Conservation (phyloP, 2,888 invertebrate genomes). For the Horisme vitalbata region DNA sequence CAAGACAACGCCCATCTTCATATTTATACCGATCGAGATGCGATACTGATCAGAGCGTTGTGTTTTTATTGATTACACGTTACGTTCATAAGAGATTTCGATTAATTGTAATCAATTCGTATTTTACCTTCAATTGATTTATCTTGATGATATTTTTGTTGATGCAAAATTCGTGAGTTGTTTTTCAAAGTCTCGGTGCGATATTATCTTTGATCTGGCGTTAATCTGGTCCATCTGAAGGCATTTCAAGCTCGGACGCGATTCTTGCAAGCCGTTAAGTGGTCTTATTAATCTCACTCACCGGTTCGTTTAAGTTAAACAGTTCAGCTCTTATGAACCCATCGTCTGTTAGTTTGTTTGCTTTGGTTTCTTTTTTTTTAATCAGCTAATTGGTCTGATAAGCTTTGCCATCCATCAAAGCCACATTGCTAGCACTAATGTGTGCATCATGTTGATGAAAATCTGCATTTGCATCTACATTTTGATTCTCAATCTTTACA, state of each 20-base stretch:
- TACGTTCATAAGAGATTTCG: constrained; percentile 45
- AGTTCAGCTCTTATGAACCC: constrained; percentile 42
- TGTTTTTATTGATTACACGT: constrained; percentile 44
- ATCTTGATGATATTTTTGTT: constrained; percentile 33
- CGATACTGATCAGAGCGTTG: constrained; percentile 35
- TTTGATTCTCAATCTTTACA: not conserved
- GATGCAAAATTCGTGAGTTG: constrained; percentile 34
- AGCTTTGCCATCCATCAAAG: constrained; percentile 27
- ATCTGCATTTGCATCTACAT: constrained; percentile 5
- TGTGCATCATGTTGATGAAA: constrained; percentile 15
- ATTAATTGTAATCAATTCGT: constrained; percentile 43
- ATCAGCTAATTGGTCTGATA: constrained; percentile 33
- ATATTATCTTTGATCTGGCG: constrained; percentile 52
- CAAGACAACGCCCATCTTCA: constrained; percentile 63
- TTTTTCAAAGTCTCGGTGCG: constrained; percentile 35
- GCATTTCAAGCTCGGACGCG: constrained; percentile 53
- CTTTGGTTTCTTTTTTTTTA: constrained; percentile 27
- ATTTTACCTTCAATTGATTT: constrained; percentile 34
- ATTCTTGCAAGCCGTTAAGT: constrained; percentile 55
- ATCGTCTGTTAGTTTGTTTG: constrained; percentile 29
- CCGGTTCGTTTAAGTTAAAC: constrained; percentile 55
- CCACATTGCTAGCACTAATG: constrained; percentile 21
- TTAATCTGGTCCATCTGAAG: constrained; percentile 44
- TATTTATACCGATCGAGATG: constrained; percentile 69
- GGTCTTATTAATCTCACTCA: constrained; percentile 59